Evolutionary conservation across 2,797 vertebrate species (phyloP), one percentile per base, ranked within the genome.

Genomic region (Borostomias antarcticus): DNA sequence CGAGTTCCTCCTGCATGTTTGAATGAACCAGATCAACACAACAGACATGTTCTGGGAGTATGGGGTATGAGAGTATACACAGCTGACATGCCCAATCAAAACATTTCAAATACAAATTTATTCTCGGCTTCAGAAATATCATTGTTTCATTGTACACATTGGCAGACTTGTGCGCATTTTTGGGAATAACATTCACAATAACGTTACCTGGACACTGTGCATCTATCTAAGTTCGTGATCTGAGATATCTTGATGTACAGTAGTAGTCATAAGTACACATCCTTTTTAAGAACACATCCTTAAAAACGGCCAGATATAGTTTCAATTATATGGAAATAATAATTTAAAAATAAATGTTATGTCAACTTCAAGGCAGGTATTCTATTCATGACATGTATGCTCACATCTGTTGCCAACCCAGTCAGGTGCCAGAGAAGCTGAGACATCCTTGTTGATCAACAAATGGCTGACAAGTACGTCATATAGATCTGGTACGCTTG

Each of bases 391-490:
- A 43, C 11, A 47, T 17, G 15, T 76, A 70, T 67, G 61, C n/a
- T 68, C 72, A 76, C 72, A 45, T n/a, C n/a, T n/a, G n/a, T n/a
- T n/a, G n/a, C 15, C 15, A 45, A 45, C 15, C 4, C 40, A 4
- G 5, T n/a, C 15, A 1, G 17, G 15, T 43, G 15, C 40, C 40
- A 45, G 40, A 45, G 40, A n/a, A 17, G 40, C 15, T n/a, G 15
- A 5, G n/a, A 45, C 66, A 65, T 62, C 75, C 80, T 80, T 84
- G 85, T 85, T 85, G 85, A 80, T 78, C 72, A 86, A 78, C 85
- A 90, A 82, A 85, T 83, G 82, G 66, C 77, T n/a, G n/a, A 75
- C 80, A 40, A 21, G 81, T 84, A 81, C 82, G 84, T 85, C 82
- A 85, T 82, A 83, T 79, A 78, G 79, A 81, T 90, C 86, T 84